A percentile compares a stretch with the other conserved stretches of the same genome.
phyloP scores from a whole-genome alignment of 2,888 invertebrate species.

The Podotricha telesiphe region DNA sequence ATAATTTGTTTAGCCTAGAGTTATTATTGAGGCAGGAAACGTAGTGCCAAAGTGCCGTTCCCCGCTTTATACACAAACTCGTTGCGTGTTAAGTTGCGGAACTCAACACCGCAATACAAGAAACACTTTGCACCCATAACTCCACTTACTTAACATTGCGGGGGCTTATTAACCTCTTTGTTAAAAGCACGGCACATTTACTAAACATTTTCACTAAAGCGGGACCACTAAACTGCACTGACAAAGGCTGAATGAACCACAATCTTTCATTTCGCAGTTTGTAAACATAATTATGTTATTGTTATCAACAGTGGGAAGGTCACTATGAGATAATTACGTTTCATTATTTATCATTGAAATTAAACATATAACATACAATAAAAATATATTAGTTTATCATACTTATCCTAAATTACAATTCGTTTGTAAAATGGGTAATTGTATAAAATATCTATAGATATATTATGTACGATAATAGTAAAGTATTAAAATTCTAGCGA shows the following conservation, averaged over 20 bases:
- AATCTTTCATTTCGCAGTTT: not conserved
- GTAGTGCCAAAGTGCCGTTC: no score
- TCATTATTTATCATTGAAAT: not conserved
- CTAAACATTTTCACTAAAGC: constrained; percentile 15
- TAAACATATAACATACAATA: no score
- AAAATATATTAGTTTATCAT: not conserved
- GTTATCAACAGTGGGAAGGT: constrained; percentile 6
- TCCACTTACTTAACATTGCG: constrained; percentile 6
- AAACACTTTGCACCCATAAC: no score
- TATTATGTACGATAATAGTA: no score
- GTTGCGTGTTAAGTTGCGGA: no score
- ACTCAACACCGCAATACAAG: not conserved
- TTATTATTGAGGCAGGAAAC: no score
- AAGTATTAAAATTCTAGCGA: no score
- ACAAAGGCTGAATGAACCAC: constrained; percentile 1
- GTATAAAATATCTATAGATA: no score
- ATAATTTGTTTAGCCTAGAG: no score
- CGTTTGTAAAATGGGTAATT: no score
- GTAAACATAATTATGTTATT: not conserved
- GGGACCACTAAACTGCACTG: constrained; percentile 2
- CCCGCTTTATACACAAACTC: no score
- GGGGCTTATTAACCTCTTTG: not conserved
- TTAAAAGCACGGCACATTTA: constrained; percentile 2
- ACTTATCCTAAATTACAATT: no score
- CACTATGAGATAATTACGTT: not conserved